phyloP scores from a whole-genome alignment of 2,113 vertebrate genomes.

The Tyto alba region DNA sequence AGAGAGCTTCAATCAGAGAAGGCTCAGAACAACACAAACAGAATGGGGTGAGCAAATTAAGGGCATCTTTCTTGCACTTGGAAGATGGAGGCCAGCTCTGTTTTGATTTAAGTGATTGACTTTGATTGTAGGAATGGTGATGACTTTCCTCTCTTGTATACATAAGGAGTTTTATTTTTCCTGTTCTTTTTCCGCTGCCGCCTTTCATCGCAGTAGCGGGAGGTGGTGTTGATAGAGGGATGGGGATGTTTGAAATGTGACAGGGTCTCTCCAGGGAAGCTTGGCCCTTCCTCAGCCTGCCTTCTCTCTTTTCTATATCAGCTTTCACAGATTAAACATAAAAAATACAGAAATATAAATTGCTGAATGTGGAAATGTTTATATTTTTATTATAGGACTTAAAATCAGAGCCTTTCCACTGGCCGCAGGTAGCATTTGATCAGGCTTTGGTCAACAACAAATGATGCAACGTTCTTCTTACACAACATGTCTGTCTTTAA shows the following conservation, averaged over 20 bases:
- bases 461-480: not conserved
- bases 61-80: not conserved
- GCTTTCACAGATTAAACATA: not conserved
- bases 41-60: not conserved
- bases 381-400: not conserved
- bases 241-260: not conserved
- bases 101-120: not conserved
- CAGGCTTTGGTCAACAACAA: not conserved
- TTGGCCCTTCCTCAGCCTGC: not conserved
- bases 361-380: not conserved
- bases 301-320: not conserved
- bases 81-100: not conserved
- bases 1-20: not conserved
- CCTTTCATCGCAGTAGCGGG: not conserved
- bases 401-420: not conserved
- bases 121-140: not conserved
- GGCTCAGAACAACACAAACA: not conserved
- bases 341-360: not conserved
- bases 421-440: not conserved
- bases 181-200: not conserved
- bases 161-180: not conserved
- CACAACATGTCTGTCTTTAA: not conserved
- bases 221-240: not conserved
- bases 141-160: not conserved
- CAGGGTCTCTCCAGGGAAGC: not conserved